A percentile compares a stretch with the other conserved stretches of the same genome.
Evolutionary conservation across 2,888 invertebrate genomes (phyloP).

Genomic region (Hemistola chrysoprasaria): DNA sequence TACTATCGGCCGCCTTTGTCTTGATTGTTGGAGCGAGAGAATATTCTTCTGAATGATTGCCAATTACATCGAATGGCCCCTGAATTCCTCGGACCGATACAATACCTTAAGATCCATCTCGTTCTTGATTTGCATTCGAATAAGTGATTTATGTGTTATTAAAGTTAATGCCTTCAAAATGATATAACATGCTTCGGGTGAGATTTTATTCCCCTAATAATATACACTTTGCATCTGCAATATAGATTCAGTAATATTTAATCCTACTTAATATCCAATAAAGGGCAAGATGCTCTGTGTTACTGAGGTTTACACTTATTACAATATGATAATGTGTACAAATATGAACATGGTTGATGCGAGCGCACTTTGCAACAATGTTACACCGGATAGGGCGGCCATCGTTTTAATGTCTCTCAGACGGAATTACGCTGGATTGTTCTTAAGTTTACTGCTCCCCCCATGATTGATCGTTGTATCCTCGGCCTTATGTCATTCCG

Average conservation of each 20-base stretch:
- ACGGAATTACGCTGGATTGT: conserved; percentile 82
- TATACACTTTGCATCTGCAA: conserved; percentile 14
- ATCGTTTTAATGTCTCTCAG: conserved; percentile 80
- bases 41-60: conserved; percentile 79
- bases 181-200: conserved; percentile 39
- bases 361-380: conserved; percentile 60
- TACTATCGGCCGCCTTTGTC: conserved; percentile 80
- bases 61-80: conserved; percentile 80
- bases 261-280: too few species aligned
- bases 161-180: conserved; percentile 47
- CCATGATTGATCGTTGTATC: conserved; percentile 81
- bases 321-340: conserved; percentile 5
- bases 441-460: conserved; percentile 78
- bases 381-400: conserved; percentile 81
- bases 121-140: conserved; percentile 67
- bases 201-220: conserved; percentile 24
- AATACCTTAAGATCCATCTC: conserved; percentile 63
- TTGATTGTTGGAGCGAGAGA: conserved; percentile 75
- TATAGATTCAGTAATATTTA: conserved; percentile 12
- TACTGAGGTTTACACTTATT: too few species aligned
- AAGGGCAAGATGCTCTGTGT: too few species aligned
- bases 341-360: conserved; percentile 34
- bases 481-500: conserved; percentile 78
- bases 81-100: conserved; percentile 71
- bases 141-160: conserved; percentile 76